Evolutionary conservation across 2,113 vertebrate species (phyloP).

Genomic region (Platysteira castanea): DNA sequence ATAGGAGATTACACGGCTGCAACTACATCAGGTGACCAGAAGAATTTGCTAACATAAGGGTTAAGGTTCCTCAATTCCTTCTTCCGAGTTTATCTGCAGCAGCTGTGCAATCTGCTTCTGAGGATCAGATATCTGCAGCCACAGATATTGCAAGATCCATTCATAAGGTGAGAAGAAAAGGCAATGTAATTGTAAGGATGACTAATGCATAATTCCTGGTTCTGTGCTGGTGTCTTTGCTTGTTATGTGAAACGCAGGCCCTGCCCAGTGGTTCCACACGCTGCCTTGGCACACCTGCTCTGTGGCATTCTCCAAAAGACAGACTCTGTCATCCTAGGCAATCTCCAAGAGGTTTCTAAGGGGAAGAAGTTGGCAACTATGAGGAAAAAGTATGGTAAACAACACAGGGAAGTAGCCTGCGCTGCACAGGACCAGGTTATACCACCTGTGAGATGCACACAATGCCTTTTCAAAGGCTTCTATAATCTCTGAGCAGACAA

Average conservation of each 20-base stretch:
- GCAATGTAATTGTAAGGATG: conserved; percentile 15
- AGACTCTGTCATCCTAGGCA: not conserved
- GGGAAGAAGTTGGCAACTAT: not conserved
- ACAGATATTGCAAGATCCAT: conserved; percentile 24
- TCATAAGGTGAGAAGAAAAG: conserved; percentile 26
- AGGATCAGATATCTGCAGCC: conserved; percentile 19
- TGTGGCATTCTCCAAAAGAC: not conserved
- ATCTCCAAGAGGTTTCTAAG: not conserved
- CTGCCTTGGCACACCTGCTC: not conserved
- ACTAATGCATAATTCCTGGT: conserved; percentile 37
- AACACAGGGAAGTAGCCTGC: not conserved
- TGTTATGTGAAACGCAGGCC: not conserved
- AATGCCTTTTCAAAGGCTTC: not conserved
- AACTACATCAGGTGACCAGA: not conserved
- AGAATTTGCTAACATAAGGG: not conserved
- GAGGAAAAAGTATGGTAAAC: not conserved
- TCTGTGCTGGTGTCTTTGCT: not conserved
- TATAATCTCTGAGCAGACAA: not conserved
- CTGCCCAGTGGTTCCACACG: not conserved
- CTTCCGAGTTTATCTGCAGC: not conserved
- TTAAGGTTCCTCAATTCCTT: conserved; percentile 10
- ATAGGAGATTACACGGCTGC: not conserved
- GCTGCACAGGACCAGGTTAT: not conserved
- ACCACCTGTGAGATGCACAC: not conserved
- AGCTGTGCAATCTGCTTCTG: conserved; percentile 7